These are phyloP conservation scores for Centruroides sculpturatus DNA, from an alignment of 1,140 invertebrate genomes.

Conservation along the genomic window DNA sequence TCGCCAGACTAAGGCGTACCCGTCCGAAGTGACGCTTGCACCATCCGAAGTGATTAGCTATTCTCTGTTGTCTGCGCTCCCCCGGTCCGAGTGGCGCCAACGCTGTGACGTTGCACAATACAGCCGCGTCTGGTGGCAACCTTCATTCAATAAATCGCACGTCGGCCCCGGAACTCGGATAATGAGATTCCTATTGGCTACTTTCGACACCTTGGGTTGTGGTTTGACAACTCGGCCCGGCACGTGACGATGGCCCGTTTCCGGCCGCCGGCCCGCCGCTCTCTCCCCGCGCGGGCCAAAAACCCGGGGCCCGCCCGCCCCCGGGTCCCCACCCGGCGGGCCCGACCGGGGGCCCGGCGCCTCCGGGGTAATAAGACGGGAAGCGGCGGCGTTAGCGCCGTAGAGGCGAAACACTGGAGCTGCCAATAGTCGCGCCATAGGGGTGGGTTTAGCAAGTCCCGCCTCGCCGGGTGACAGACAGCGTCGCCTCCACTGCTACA, in stretches of 20 bases:
- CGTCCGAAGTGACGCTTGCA: neutral
- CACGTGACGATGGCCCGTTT: neutral
- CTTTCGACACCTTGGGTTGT: no score
- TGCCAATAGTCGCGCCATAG: constrained; percentile 13
- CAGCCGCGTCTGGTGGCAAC: neutral
- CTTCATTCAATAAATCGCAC: neutral
- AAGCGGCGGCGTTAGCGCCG: neutral
- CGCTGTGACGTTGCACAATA: neutral
- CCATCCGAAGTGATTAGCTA: neutral
- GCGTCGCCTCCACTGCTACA: constrained; percentile 5
- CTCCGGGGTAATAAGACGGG: neutral
- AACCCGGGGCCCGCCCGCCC: no score
- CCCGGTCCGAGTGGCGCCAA: neutral
- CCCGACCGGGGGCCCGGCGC: no score
- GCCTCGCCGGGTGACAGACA: constrained; percentile 12
- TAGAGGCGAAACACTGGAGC: constrained; percentile 9
- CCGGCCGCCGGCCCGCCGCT: neutral
- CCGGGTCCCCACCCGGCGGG: no score
- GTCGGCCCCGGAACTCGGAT: neutral
- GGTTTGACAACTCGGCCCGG: no score
- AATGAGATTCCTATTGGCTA: neutral
- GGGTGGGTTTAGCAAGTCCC: constrained; percentile 13
- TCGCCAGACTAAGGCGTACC: neutral
- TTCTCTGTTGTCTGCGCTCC: neutral
- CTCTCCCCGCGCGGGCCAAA: neutral